Evolutionary conservation across 2,888 invertebrate genomes (phyloP).

Genomic region (Odontothrips loti): DNA sequence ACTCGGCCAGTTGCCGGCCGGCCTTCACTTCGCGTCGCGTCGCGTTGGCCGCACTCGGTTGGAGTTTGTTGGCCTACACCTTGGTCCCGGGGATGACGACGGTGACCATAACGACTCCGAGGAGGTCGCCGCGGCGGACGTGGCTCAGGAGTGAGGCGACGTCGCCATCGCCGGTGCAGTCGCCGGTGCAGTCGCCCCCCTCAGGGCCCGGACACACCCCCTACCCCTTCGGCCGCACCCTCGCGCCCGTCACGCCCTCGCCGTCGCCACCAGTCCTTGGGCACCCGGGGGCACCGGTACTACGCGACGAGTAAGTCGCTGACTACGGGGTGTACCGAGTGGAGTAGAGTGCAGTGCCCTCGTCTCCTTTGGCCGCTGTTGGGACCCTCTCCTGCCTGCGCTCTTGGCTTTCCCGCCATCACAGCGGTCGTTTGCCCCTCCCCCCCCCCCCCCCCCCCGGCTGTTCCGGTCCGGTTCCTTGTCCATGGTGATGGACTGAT

Average conservation of each 20-base stretch:
- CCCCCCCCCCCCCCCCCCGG: too few species aligned
- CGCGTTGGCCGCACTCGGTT: too few species aligned
- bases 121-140: neutral
- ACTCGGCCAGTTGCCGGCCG: neutral
- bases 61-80: neutral
- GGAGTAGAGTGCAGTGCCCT: neutral
- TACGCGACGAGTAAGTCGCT: neutral
- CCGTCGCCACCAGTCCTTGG: too few species aligned
- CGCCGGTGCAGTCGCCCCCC: neutral
- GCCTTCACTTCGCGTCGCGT: neutral
- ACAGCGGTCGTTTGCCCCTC: too few species aligned
- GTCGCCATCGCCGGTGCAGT: neutral
- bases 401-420: neutral
- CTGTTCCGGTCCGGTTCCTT: too few species aligned
- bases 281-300: neutral
- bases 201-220: slow-evolving; percentile 3
- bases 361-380: neutral
- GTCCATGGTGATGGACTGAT: too few species aligned
- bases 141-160: neutral
- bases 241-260: neutral
- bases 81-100: neutral
- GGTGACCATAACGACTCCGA: neutral
- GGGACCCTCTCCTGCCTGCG: neutral
- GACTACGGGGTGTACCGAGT: neutral
- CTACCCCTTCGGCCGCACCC: neutral